Conservation (phyloP, 2,888 invertebrate species). For the Apamea crenata region DNA sequence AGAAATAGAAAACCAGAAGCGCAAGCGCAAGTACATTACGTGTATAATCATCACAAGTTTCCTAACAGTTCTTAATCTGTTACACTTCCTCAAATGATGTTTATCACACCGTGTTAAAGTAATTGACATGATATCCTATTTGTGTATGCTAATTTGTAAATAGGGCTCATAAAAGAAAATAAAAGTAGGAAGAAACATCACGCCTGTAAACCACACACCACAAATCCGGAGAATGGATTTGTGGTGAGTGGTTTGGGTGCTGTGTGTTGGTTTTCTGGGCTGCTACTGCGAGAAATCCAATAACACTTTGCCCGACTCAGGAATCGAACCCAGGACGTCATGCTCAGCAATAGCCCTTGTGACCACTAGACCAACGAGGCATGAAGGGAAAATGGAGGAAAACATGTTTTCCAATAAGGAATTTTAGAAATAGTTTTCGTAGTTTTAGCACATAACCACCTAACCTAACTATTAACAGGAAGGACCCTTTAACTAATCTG, state of each 20-base stretch:
- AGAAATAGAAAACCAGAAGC: slow-evolving; percentile 65
- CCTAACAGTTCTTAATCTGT: slow-evolving; percentile 57
- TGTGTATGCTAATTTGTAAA: slow-evolving; percentile 28
- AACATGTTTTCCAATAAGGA: neutral
- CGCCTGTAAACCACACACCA: too few species aligned
- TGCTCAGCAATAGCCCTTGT: neutral
- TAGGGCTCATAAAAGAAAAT: slow-evolving; percentile 5
- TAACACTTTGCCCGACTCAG: neutral
- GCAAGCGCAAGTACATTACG: slow-evolving; percentile 56
- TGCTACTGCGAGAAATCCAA: neutral
- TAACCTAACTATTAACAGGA: too few species aligned
- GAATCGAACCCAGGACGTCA: neutral
- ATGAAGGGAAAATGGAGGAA: neutral
- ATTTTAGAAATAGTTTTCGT: too few species aligned
- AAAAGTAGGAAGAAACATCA: neutral
- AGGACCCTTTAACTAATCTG: too few species aligned
- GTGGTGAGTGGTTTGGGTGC: too few species aligned
- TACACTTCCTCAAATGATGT: slow-evolving; percentile 68
- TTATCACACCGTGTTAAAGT: slow-evolving; percentile 60
- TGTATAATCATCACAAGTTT: slow-evolving; percentile 54
- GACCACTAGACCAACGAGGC: neutral
- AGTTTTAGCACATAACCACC: too few species aligned
- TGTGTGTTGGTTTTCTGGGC: too few species aligned
- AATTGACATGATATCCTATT: slow-evolving; percentile 53
- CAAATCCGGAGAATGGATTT: too few species aligned